Evolutionary conservation across 1,140 invertebrate genomes (phyloP), one percentile per base, ranked within the genome.

Genomic region (Rhyacophila brunnea): DNA sequence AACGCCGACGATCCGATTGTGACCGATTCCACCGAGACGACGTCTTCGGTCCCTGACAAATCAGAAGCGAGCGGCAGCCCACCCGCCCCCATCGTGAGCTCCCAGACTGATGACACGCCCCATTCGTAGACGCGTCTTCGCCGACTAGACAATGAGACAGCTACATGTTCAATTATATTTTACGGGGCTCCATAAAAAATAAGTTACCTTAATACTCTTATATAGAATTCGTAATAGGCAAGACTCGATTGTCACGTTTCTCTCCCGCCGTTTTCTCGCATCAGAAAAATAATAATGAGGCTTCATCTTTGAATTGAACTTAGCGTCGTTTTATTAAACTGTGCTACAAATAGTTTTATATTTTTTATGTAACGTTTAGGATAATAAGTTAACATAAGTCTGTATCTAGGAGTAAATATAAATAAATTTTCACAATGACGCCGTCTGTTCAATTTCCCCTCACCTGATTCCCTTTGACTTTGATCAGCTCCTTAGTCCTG

Each of bases 391-490:
- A 28, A 28, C 3, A 5, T 28, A 28, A 28, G 23, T 28, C 23
- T 28, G 23, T 28, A 28, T 28, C 23, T 28, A 28, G 23, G 9
- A 28, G 3, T 5, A 28, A 28, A 5, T 28, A 28, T 5, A 28
- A 28, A 28, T 28, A 28, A 28, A 28, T 28, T 28, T 28, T 28
- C 4, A 28, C 23, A 28, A 28, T 28, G 23, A 28, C 23, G n/a
- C n/a, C n/a, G n/a, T 40, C 38, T 17, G 3, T 40, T 40, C 11
- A 6, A 6, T 4, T 17, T 4, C 11, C 13, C 18, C 72, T 67
- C 70, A 87, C 85, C 82, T 93, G 91, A 67, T 90, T 86, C 60
- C 90, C 92, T 77, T 92, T 93, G 42, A 92, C 90, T 79, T 95
- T 95, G 66, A 95, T 93, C 11, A 95, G 81, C 71, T 94, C 91